Evolutionary conservation across 2,113 vertebrate genomes (phyloP).

Genomic region (Microcebus tavaratra): DNA sequence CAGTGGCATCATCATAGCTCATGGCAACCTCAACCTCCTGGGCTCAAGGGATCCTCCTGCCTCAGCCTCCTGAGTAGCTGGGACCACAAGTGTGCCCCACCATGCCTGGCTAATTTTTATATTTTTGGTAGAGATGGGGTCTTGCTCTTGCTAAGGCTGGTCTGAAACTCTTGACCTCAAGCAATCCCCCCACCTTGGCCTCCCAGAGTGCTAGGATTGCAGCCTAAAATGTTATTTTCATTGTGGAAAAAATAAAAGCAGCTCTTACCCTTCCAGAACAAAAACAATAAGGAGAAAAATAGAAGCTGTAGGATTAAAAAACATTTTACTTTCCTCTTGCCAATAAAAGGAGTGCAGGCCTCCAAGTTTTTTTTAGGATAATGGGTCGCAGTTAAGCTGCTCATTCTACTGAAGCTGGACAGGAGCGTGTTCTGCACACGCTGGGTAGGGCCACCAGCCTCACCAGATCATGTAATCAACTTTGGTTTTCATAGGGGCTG

Average conservation of each 20-base stretch:
- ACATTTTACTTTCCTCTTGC: background rate
- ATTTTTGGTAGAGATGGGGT: too few species aligned
- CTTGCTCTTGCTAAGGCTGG: too few species aligned
- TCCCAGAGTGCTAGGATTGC: too few species aligned
- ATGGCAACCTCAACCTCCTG: background rate
- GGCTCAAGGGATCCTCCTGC: background rate
- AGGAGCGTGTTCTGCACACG: background rate
- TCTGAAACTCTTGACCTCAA: background rate
- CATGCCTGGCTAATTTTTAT: background rate
- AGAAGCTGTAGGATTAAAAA: background rate
- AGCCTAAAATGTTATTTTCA: background rate
- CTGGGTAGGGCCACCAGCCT: too few species aligned
- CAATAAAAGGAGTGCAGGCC: background rate
- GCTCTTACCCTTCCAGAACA: background rate
- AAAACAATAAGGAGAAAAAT: background rate
- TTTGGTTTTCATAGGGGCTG: background rate
- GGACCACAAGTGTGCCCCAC: background rate
- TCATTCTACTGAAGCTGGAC: background rate
- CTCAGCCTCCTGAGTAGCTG: background rate
- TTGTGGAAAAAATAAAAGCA: background rate
- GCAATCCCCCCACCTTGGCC: background rate
- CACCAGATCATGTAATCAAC: background rate
- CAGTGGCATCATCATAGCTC: background rate
- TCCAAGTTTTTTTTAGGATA: fast-evolving
- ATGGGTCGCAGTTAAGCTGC: background rate